Percentiles rank a stretch among this genome's conserved stretches.
phyloP scores from a whole-genome alignment of 2,888 invertebrate genomes.

The Rhagonycha lutea region DNA sequence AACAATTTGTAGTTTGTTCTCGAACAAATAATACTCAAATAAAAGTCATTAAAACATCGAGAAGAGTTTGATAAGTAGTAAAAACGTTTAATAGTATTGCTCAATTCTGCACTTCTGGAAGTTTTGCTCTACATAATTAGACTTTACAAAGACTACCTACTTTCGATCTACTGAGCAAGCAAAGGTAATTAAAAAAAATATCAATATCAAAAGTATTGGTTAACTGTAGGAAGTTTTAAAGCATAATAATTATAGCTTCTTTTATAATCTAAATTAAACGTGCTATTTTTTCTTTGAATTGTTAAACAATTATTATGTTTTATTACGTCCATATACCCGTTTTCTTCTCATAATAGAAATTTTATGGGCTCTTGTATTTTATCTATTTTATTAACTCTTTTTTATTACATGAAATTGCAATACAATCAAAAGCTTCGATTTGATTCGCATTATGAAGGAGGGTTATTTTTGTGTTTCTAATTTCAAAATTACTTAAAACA shows the following conservation, averaged over 20 bases:
- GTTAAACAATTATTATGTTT: not conserved
- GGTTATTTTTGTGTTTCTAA: not conserved
- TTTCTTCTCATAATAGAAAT: not conserved
- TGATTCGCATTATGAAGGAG: not conserved
- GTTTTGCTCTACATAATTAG: not conserved
- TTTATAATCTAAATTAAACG: not conserved
- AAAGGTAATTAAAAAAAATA: not conserved
- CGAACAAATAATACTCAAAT: not conserved
- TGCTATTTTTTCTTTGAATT: not conserved
- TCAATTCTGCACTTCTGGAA: not conserved
- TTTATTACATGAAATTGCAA: not conserved
- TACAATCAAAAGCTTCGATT: not conserved
- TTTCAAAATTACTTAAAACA: not conserved
- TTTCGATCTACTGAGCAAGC: not conserved
- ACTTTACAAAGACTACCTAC: not conserved
- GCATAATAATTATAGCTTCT: not conserved
- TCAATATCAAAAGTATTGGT: not conserved
- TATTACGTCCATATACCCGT: not conserved
- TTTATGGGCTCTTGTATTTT: not conserved
- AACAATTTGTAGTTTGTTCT: too few relatives aligned
- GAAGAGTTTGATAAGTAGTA: not conserved
- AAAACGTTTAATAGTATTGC: not conserved
- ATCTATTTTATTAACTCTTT: not conserved
- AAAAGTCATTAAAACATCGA: not conserved
- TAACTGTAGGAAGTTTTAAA: not conserved